Evolutionary conservation across 2,888 invertebrate genomes (phyloP), one percentile per base, ranked within the genome.

Genomic region (Brachypalpus laphriformis): DNA sequence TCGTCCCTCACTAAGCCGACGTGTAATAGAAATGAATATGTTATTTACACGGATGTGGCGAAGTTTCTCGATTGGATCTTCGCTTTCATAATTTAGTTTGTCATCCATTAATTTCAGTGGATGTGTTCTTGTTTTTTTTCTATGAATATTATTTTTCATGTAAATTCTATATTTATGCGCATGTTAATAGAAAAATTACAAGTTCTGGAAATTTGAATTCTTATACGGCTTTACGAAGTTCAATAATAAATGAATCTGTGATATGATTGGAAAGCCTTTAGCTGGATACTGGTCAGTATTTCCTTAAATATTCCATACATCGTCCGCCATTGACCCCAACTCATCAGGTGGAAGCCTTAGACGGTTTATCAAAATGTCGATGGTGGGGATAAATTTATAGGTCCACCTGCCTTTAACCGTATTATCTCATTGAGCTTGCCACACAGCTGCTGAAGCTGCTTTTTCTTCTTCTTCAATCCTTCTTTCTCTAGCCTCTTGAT

Each of bases 1-100:
- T 51, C 75, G 6, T 25, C 70, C 4, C 91, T 54, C 47, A 83
- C 16, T 18, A 61, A 72, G 18, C 40, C 74, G 7, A 42, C 91
- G 0, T 95, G 95, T 88, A 93, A 95, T 88, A 92, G 93, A 1
- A 91, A 93, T 63, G 93, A 95, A 88, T 95, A 93, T 88, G 91
- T 94, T 1, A 93, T 96, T 14, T 95, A 95, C 88, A 94, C 94
- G 0, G 95, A 96, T 88, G 91, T 93, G n/a, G 93, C 94, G 0
- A 92, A 94, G 89, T 94, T 93, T 89, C 90, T 92, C 51, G 89
- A 91, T 47, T 94, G 94, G 94, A 93, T 95, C 34, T 89, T 88
- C 86, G 89, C 91, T 14, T 91, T 91, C 87, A 88, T 89, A 74
- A 75, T 78, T 42, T 83, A 66, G 47, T 68, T 66, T 76, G 40